Evolutionary conservation across 2,888 invertebrate species (phyloP), one percentile per base, ranked within the genome.

Genomic region (Dicyrtomina minuta): DNA sequence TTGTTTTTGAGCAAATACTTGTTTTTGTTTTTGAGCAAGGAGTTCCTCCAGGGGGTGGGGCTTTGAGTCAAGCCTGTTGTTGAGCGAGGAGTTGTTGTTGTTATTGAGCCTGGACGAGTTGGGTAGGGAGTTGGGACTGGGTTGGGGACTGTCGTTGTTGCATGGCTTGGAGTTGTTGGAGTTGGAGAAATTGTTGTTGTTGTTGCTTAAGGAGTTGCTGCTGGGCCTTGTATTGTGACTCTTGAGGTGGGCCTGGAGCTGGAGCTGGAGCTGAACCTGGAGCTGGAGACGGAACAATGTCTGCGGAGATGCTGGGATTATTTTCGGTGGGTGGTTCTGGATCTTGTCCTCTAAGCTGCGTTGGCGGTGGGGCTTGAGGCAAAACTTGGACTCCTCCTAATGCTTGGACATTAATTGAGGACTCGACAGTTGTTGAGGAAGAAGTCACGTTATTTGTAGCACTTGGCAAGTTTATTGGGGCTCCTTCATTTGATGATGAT

Each of bases 171-270:
- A 59, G 39, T 49, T 67, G 67, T 33, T 59, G 59, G 1, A 59
- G 33, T 49, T 67, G 67, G 1, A 58, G 58, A 56, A 66, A 66
- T 17, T 67, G 67, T 20, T 67, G 67, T 51, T 67, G 67, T 59
- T 67, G 67, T 59, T 67, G 66, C 26, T 66, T 66, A 22, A 66
- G 27, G 2, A 66, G 17, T 58, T 66, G 66, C 44, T 66, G 56
- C 26, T 65, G 64, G 13, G 13, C 17, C 24, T 65, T 22, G 26
- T 33, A 53, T 17, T 65, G 64, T 3, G 27, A 17, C 20, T 65
- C 64, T n/a, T 0, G 51, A 15, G 64, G 33, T 53, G 60, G 39
- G 20, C 6, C 5, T 39, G 24, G 46, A 13, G 44, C 46, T 1
- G 44, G 17, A n/a, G n/a, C n/a, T n/a, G n/a, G n/a, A n/a, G n/a